Evolutionary conservation across 2,113 vertebrate species (phyloP).

Genomic region (Neoarius graeffei): DNA sequence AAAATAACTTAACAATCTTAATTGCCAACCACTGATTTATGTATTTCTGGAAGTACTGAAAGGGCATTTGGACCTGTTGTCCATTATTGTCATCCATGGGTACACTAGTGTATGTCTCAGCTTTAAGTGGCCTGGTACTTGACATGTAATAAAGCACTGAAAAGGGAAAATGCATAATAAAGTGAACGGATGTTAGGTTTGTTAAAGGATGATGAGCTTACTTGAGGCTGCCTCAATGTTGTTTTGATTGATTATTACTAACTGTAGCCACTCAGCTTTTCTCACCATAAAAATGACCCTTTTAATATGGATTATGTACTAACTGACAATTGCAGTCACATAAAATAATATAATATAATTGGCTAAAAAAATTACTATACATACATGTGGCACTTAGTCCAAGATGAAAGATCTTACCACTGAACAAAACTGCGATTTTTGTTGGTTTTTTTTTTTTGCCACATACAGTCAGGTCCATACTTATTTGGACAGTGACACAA

Average conservation of each 20-base stretch:
- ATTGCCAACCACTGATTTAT: background rate
- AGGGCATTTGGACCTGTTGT: background rate
- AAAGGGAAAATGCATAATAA: background rate
- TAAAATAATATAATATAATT: background rate
- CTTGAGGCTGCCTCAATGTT: background rate
- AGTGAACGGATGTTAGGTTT: background rate
- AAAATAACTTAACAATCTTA: background rate
- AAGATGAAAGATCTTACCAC: background rate
- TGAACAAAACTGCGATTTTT: background rate
- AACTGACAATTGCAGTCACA: background rate
- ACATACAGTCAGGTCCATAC: too few relatives aligned
- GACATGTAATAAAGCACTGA: background rate
- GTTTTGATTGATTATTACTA: background rate
- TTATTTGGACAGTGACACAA: too few relatives aligned
- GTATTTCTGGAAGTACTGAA: background rate
- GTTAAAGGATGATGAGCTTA: background rate
- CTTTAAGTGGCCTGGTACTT: background rate
- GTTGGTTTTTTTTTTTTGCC: background rate
- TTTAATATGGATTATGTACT: background rate
- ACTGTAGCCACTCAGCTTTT: background rate
- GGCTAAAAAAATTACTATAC: background rate
- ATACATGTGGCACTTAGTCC: background rate
- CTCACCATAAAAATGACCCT: background rate
- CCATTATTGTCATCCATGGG: background rate
- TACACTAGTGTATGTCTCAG: constrained; percentile 25